phyloP scores from a whole-genome alignment of 2,888 invertebrate species.

The Dugesia japonica region DNA sequence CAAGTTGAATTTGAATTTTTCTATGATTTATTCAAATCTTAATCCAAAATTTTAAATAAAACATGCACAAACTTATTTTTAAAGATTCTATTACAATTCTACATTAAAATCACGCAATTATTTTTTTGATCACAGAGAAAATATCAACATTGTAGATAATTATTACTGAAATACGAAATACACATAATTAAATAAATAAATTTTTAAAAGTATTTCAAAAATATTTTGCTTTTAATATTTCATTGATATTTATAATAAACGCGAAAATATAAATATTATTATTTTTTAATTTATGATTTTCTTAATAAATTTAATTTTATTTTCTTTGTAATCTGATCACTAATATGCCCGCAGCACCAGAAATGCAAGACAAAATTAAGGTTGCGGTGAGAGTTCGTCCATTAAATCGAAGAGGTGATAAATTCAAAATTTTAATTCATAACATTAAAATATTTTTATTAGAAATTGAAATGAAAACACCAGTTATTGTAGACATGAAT shows the following conservation, averaged over 20 bases:
- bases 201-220: too few species aligned
- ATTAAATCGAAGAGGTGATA: conserved; percentile 17
- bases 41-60: too few species aligned
- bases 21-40: too few species aligned
- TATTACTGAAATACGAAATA: too few species aligned
- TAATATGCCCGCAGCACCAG: background rate
- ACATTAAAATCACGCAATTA: too few species aligned
- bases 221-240: conserved; percentile 1
- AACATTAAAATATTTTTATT: too few species aligned
- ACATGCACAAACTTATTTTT: too few species aligned
- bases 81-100: too few species aligned
- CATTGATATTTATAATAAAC: background rate
- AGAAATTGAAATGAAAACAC: conserved; percentile 83
- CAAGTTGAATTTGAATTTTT: too few species aligned
- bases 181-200: too few species aligned
- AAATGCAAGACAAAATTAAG: conserved; percentile 11
- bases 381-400: conserved; percentile 23
- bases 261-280: conserved; percentile 10
- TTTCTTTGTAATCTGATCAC: background rate
- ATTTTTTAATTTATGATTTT: conserved; percentile 3
- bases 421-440: background rate
- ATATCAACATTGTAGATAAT: too few species aligned
- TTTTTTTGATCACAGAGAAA: too few species aligned
- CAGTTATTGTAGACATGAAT: conserved; percentile 85
- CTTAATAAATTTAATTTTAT: background rate